Conservation (phyloP, 2,113 vertebrate genomes). For the Aegotheles bennettii region DNA sequence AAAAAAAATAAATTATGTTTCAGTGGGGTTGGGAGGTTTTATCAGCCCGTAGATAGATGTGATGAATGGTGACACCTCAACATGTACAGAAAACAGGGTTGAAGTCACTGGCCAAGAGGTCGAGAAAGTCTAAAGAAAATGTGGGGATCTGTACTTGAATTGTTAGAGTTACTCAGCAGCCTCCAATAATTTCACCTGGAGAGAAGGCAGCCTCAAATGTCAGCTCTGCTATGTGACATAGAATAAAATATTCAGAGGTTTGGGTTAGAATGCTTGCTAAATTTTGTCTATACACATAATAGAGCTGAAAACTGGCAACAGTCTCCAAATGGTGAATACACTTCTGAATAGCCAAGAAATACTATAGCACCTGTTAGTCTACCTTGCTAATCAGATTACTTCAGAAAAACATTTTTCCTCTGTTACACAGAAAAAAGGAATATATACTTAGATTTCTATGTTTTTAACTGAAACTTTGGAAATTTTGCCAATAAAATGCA, state of each 20-base stretch:
- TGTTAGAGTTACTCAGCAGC: not conserved
- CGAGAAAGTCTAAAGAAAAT: not conserved
- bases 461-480: not conserved
- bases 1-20: too few relatives aligned
- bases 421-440: not conserved
- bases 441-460: too few relatives aligned
- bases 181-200: not conserved
- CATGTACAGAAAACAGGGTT: not conserved
- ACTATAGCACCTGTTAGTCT: too few relatives aligned
- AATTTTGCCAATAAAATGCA: not conserved
- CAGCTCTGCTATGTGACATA: not conserved
- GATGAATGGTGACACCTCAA: not conserved
- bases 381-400: not conserved
- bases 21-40: not conserved
- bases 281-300: rapidly evolving
- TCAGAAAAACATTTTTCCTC: not conserved
- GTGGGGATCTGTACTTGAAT: not conserved
- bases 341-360: not conserved
- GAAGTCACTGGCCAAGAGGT: not conserved
- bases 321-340: not conserved
- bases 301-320: not conserved
- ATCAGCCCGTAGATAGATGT: not conserved
- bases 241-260: not conserved
- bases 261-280: not conserved
- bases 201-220: not conserved